These are phyloP conservation scores for Caenorhabditis inopinata DNA, from an alignment of 1,140 invertebrate genomes.

Conservation along the genomic window DNA sequence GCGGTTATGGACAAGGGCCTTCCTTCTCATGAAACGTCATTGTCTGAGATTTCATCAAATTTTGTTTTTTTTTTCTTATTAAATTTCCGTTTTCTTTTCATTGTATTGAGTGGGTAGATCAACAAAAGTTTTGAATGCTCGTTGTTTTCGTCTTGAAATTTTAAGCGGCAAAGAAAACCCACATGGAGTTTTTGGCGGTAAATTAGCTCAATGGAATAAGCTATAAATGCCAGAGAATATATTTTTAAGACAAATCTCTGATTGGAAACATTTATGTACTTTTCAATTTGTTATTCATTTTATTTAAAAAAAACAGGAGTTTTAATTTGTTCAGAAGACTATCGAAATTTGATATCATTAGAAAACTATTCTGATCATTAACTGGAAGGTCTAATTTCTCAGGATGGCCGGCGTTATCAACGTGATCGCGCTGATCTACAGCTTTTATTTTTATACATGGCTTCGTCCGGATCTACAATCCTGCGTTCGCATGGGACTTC, in stretches of 20 bases:
- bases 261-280: too few relatives aligned
- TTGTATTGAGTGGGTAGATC: background rate
- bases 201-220: too few relatives aligned
- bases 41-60: background rate
- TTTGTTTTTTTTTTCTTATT: background rate
- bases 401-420: background rate
- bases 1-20: background rate
- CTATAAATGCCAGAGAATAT: too few relatives aligned
- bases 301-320: too few relatives aligned
- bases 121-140: background rate
- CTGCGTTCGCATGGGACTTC: background rate
- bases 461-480: background rate
- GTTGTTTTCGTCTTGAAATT: background rate
- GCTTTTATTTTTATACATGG: constrained; percentile 5
- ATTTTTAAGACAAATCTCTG: too few relatives aligned
- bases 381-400: too few relatives aligned
- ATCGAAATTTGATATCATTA: too few relatives aligned
- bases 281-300: too few relatives aligned
- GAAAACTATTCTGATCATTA: too few relatives aligned
- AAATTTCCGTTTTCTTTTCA: background rate
- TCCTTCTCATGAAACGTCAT: background rate
- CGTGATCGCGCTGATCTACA: background rate
- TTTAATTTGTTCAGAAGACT: too few relatives aligned
- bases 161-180: background rate
- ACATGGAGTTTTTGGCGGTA: background rate